Evolutionary conservation across 2,888 invertebrate species (phyloP).

Genomic region (Diloba caeruleocephala): DNA sequence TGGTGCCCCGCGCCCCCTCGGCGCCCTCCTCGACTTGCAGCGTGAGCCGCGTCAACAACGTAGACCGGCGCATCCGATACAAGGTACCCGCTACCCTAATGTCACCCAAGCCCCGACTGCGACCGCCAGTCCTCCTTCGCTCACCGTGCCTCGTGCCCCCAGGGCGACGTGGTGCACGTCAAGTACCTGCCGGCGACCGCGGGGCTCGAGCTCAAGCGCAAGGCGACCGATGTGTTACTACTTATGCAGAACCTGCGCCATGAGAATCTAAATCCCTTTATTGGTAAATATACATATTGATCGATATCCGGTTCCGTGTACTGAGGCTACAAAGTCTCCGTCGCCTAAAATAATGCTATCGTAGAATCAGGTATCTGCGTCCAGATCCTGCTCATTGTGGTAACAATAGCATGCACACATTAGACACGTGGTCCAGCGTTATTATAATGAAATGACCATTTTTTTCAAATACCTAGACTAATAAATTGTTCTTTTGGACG

Average conservation of each 20-base stretch:
- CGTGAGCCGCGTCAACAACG: slow-evolving; percentile 81
- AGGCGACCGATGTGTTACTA: slow-evolving; percentile 93
- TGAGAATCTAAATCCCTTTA: slow-evolving; percentile 96
- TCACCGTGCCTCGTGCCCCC: slow-evolving; percentile 39
- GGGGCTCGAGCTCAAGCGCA: slow-evolving; percentile 93
- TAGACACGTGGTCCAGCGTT: too few species aligned
- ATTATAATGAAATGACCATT: too few species aligned
- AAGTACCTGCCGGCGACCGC: slow-evolving; percentile 92
- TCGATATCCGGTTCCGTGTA: too few species aligned
- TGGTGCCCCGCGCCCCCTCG: slow-evolving; percentile 73
- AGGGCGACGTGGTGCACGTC: slow-evolving; percentile 97
- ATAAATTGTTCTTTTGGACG: too few species aligned
- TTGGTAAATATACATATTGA: slow-evolving; percentile 86
- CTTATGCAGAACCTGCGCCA: slow-evolving; percentile 95
- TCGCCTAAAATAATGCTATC: too few species aligned
- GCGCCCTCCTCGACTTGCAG: slow-evolving; percentile 87
- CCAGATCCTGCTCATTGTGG: too few species aligned
- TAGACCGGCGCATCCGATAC: slow-evolving; percentile 94
- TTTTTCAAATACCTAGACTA: too few species aligned
- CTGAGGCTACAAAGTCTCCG: too few species aligned
- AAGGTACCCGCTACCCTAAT: slow-evolving; percentile 89
- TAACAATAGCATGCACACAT: too few species aligned
- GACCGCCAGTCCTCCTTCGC: not conserved
- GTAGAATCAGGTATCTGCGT: too few species aligned
- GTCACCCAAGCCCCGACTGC: too few species aligned